These are phyloP conservation scores for Cremastinae sp. DNA, from an alignment of 2,888 invertebrate genomes.

Conservation along the genomic window DNA sequence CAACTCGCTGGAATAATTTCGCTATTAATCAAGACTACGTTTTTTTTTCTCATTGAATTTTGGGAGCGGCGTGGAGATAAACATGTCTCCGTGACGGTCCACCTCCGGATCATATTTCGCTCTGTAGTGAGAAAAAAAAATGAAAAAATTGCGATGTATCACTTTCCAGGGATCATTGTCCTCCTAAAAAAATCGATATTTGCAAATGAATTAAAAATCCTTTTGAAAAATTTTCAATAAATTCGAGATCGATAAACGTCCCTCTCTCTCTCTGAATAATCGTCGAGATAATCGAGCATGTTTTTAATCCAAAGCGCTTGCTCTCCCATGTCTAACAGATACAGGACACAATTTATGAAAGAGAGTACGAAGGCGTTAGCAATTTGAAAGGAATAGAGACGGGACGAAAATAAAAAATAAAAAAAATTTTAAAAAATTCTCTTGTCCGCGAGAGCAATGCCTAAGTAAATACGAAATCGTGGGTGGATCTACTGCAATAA, in stretches of 20 bases:
- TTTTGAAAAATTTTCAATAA: too few relatives aligned
- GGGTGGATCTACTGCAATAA: constrained; percentile 47
- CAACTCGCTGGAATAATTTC: constrained; percentile 75
- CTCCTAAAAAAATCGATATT: too few relatives aligned
- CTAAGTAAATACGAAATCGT: constrained; percentile 34
- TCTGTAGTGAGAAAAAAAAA: too few relatives aligned
- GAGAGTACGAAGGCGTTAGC: constrained; percentile 54
- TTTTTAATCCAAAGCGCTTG: constrained; percentile 12
- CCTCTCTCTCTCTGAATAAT: background rate
- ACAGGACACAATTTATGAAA: constrained; percentile 55
- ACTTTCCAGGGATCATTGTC: too few relatives aligned
- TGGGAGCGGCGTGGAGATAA: constrained; percentile 39
- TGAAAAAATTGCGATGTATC: too few relatives aligned
- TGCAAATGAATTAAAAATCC: too few relatives aligned
- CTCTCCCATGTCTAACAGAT: constrained; percentile 3
- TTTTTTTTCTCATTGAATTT: constrained; percentile 16
- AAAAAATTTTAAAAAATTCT: constrained; percentile 34
- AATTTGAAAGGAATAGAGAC: constrained; percentile 53
- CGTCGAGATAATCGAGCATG: background rate
- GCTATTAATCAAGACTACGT: constrained; percentile 74
- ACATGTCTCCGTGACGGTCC: constrained; percentile 9
- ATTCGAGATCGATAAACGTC: background rate
- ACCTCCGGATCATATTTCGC: background rate
- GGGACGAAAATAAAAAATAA: constrained; percentile 11
- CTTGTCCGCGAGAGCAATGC: constrained; percentile 35